These are phyloP conservation scores for Chironomus tentans DNA, from an alignment of 2,888 invertebrate genomes.

Conservation along the genomic window DNA sequence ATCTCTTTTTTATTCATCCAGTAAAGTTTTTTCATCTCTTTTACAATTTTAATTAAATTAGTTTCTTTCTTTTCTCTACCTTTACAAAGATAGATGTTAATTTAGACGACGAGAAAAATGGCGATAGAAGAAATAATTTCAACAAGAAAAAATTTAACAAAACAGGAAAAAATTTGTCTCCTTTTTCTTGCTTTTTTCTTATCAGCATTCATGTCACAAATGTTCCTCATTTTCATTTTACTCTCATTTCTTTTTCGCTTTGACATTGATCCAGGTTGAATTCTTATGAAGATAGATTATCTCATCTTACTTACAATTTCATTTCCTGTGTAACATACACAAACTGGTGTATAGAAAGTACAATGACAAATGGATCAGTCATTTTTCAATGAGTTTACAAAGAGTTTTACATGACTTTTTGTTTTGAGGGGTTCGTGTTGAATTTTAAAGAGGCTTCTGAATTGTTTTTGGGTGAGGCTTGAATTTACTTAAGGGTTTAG, in stretches of 20 bases:
- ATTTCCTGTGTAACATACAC: neutral
- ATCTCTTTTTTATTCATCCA: too few species aligned
- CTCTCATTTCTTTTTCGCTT: neutral
- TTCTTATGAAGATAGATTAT: constrained; percentile 19
- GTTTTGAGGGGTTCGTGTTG: neutral
- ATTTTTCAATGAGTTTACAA: constrained; percentile 15
- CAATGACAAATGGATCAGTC: constrained; percentile 10
- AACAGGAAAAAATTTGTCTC: too few species aligned
- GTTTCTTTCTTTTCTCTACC: too few species aligned
- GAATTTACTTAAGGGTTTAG: too few species aligned
- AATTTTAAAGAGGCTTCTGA: neutral
- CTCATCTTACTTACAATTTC: constrained; percentile 8
- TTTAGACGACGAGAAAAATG: too few species aligned
- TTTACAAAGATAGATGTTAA: too few species aligned
- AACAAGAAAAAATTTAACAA: too few species aligned
- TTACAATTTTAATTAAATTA: too few species aligned
- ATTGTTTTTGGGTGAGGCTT: too few species aligned
- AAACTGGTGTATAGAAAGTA: neutral
- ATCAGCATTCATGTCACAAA: constrained; percentile 24
- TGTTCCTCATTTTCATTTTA: neutral
- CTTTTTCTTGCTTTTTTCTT: neutral
- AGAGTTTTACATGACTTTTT: too few species aligned
- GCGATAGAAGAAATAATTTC: too few species aligned
- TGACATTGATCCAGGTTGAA: constrained; percentile 19
- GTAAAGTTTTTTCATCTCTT: too few species aligned